phyloP scores from a whole-genome alignment of 2,113 vertebrate species.

The Epinephelus lanceolatus region DNA sequence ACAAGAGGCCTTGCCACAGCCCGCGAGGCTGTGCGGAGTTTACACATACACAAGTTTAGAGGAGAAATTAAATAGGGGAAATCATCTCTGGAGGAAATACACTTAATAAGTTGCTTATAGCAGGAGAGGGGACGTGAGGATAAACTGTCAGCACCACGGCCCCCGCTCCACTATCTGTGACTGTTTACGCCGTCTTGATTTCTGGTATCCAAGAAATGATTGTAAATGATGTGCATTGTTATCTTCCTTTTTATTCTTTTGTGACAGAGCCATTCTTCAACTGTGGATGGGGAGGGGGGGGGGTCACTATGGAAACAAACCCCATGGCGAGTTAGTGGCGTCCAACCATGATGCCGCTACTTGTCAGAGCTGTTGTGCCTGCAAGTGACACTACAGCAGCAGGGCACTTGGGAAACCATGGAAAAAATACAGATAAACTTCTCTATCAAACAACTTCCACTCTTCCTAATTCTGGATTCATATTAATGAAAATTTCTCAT shows the following conservation, averaged over 20 bases:
- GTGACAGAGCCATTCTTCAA: conserved; percentile 78
- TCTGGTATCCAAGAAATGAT: conserved; percentile 60
- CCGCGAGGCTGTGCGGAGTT: conserved; percentile 1
- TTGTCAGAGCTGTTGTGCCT: conserved; percentile 76
- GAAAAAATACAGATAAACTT: conserved; percentile 14
- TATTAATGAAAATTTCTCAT: not conserved
- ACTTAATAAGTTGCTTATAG: conserved; percentile 14
- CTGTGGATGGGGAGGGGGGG: conserved; percentile 31
- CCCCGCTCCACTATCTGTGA: not conserved
- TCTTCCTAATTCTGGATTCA: not conserved
- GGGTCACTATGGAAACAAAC: conserved; percentile 81
- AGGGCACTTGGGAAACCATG: conserved; percentile 41
- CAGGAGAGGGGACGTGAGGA: not conserved
- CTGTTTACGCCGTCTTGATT: conserved; percentile 46
- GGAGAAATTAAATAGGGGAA: not conserved
- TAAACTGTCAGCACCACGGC: conserved; percentile 10
- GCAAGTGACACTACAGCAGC: conserved; percentile 72
- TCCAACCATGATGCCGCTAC: conserved; percentile 79
- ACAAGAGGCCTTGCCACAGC: conserved; percentile 38
- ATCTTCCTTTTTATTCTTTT: conserved; percentile 57
- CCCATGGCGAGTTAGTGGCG: conserved; percentile 80
- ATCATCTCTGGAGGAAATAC: conserved; percentile 7
- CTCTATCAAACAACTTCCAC: conserved; percentile 8
- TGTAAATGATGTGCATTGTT: conserved; percentile 73
- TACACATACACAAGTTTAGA: conserved; percentile 4